Base-by-base conservation (phyloP, 2,113 vertebrate species). In the Nesogale talazaci region DNA sequence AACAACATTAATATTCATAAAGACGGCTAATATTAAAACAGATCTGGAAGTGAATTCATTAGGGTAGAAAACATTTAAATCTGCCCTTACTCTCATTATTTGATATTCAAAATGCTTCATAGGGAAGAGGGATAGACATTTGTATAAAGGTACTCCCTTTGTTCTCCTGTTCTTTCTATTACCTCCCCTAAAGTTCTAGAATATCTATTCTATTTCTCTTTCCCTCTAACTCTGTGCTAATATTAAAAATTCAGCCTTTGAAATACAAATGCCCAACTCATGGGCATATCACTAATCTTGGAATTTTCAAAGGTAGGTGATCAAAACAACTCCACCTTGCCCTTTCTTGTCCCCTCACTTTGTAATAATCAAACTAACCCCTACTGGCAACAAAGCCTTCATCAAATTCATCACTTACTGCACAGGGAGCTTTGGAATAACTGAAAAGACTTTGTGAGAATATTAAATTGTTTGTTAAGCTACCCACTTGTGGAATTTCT, bases 1-100 rank as follows among this genome's bases (percentile, higher is more conserved):
- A 91, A 90, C 38, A 95, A 22, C 12, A 94, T 96, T 93, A 95
- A 96, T 96, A 96, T 97, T 96, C 95, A 97, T 93, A 84, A 95
- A 92, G 77, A 85, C 5, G 74, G 89, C 93, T 96, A 97, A 96
- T 78, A 94, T 95, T 96, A 92, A 95, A 94, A 89, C 42, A 83
- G 42, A 94, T 89, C 93, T 91, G 31, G 61, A 93, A 95, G 27
- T 83, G 91, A 96, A 95, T 95, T 96, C 78, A 91, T 88, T 84
- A 96, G 46, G 61, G 89, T 29, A 95, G 84, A 88, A 95, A 93
- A 96, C 0, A 12, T 93, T 95, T 92, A 90, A 95, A 93, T 87
- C 87, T 95, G 52, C 67, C 38, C 92, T 61, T 91, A 82, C 36
- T 87, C 22, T 31, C 38, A 84, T 96, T 89, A 90, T 94, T 94